Base-by-base conservation (phyloP, 2,888 invertebrate genomes). In the Euzophera pinguis region DNA sequence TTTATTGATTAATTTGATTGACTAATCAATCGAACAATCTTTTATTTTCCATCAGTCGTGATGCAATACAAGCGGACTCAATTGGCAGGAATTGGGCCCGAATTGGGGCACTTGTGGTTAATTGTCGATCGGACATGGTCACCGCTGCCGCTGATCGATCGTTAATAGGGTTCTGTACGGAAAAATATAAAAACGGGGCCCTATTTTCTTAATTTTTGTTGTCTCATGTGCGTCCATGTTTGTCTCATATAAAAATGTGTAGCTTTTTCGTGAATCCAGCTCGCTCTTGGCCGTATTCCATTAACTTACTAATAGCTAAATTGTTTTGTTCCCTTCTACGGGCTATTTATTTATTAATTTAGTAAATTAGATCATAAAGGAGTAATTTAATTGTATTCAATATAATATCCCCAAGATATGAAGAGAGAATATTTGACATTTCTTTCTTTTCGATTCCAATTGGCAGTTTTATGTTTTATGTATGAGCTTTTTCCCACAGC, bases 31-130 rank as follows among this genome's bases (percentile, higher is more conserved):
- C 14, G 13, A 45, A 45, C 27, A 41, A 41, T 39, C 13, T 32
- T 50, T 45, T 32, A 14, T 32, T 45, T 34, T 13, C 14, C 14
- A 34, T n/a, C 14, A 13, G 16, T 10, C 12, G 27, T 45, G 34
- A 45, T 16, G 32, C 34, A 45, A 45, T 17, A 34, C 16, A 16
- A 27, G 1, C 27, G 45, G 12, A 0, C 45, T 45, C 45, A 45
- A 45, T 45, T 45, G 45, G 45, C 34, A 32, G 45, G 45, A 45
- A 45, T 45, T 45, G 45, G 45, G 16, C n/a, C 32, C 14, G 14
- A 45, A 32, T 45, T 14, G 45, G 32, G 14, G 14, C 45, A 45
- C 45, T 45, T 45, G 16, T 32, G 27, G 32, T 32, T 45, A 45
- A 45, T 45, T 45, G 43, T 13, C 12, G 27, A 13, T 13, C 27